Conservation (phyloP, 2,113 vertebrate species). For the Microcebus griseorufus region DNA sequence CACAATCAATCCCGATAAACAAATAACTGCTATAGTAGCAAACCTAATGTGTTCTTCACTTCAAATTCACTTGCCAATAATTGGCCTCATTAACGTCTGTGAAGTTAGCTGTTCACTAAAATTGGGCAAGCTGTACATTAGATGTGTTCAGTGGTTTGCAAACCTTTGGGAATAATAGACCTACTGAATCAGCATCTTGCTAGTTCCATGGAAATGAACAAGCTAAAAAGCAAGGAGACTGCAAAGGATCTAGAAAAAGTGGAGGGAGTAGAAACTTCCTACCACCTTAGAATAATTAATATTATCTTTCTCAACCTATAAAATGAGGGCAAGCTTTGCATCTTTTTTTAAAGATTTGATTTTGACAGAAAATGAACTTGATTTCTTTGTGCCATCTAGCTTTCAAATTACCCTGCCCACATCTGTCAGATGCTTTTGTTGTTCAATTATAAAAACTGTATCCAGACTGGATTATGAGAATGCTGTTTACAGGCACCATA, state of each 20-base stretch:
- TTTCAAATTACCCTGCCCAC: conserved; percentile 75
- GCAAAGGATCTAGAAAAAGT: not conserved
- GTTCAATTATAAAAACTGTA: conserved; percentile 71
- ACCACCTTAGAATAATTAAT: conserved; percentile 46
- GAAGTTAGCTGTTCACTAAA: conserved; percentile 72
- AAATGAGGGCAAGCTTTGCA: conserved; percentile 6
- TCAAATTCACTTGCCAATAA: conserved; percentile 80
- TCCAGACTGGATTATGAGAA: conserved; percentile 48
- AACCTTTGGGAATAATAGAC: conserved; percentile 70
- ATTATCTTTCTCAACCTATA: conserved; percentile 22
- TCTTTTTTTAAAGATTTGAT: conserved; percentile 44
- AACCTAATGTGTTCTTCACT: conserved; percentile 71
- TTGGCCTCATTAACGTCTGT: conserved; percentile 73
- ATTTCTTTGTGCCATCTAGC: conserved; percentile 67
- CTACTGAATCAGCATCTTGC: conserved; percentile 70
- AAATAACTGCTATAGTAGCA: conserved; percentile 75
- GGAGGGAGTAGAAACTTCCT: not conserved
- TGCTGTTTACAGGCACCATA: conserved; percentile 45
- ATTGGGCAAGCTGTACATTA: conserved; percentile 64
- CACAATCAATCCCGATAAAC: conserved; percentile 74
- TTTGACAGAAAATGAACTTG: conserved; percentile 78
- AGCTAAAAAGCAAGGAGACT: conserved; percentile 20
- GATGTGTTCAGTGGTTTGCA: conserved; percentile 66
- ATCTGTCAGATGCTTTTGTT: conserved; percentile 59
- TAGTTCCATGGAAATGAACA: conserved; percentile 57